Evolutionary conservation across 2,888 invertebrate species (phyloP).

Genomic region (Cotesia congregata): DNA sequence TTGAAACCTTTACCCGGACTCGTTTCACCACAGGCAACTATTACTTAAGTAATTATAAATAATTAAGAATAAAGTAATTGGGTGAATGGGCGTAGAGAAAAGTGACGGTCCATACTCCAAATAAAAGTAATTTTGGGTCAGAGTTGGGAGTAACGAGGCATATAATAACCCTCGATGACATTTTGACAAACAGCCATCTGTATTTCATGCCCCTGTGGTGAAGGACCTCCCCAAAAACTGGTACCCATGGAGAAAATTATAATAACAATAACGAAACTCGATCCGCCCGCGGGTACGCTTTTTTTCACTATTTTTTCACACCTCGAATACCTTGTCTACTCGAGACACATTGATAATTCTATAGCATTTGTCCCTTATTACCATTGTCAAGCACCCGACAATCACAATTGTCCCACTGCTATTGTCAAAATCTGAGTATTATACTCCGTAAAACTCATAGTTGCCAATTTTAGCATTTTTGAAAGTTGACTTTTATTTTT

Average conservation of each 20-base stretch:
- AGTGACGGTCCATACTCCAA: slow-evolving; percentile 25
- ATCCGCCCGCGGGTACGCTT: slow-evolving; percentile 67
- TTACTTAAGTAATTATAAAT: not conserved
- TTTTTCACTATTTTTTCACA: slow-evolving; percentile 46
- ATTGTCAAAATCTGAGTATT: not conserved
- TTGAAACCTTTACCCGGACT: not conserved
- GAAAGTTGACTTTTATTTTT: not conserved
- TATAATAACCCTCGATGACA: slow-evolving; percentile 69
- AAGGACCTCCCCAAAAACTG: slow-evolving; percentile 68
- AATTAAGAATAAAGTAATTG: not conserved
- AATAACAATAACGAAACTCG: slow-evolving; percentile 70
- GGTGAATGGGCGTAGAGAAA: slow-evolving; percentile 8
- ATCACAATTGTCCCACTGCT: slow-evolving; percentile 2
- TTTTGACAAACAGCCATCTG: slow-evolving; percentile 70
- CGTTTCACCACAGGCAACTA: not conserved
- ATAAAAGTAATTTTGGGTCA: slow-evolving; percentile 29
- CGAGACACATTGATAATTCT: slow-evolving; percentile 53
- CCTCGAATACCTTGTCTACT: slow-evolving; percentile 38
- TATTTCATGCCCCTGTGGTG: slow-evolving; percentile 68
- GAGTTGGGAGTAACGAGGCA: slow-evolving; percentile 65
- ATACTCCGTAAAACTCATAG: too few species aligned
- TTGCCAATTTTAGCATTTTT: not conserved
- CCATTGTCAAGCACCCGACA: slow-evolving; percentile 39
- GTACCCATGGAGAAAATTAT: slow-evolving; percentile 68
- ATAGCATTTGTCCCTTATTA: slow-evolving; percentile 54